Evolutionary conservation across 2,113 vertebrate genomes (phyloP).

Genomic region (Rhynchopsitta pachyrhyncha): DNA sequence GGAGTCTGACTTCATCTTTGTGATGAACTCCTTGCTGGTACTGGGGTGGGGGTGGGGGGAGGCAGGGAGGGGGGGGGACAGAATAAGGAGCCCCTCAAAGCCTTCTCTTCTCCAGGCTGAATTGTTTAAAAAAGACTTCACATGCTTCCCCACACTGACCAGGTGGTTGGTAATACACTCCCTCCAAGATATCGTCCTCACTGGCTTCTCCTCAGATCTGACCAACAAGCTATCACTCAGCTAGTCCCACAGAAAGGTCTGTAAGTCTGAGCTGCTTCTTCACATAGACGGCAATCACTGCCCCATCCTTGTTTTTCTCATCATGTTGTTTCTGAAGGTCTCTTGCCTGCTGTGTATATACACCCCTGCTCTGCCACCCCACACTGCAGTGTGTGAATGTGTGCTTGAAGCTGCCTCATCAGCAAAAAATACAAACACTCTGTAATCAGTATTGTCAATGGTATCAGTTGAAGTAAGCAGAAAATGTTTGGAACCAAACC

Average conservation of each 20-base stretch:
- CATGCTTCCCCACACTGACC: not conserved
- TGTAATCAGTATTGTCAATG: not conserved
- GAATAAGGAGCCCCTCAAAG: not conserved
- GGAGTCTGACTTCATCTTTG: not conserved
- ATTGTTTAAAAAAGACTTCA: not conserved
- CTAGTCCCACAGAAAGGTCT: not conserved
- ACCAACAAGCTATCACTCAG: not conserved
- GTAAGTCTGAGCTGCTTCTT: not conserved
- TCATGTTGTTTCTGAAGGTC: not conserved
- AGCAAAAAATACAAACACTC: not conserved
- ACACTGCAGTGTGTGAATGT: not conserved
- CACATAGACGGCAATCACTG: not conserved
- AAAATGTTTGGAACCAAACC: not conserved
- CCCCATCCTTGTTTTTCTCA: not conserved
- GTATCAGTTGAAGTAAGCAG: not conserved
- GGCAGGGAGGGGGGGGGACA: rapidly evolving
- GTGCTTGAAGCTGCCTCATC: not conserved
- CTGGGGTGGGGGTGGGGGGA: no score
- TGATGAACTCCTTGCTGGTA: not conserved
- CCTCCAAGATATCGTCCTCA: not conserved
- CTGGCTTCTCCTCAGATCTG: not conserved
- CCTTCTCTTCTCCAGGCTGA: not conserved
- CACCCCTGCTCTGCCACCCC: not conserved
- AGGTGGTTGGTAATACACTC: no score
- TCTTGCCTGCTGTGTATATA: not conserved